These are phyloP conservation scores for Spea multiplicata DNA, from an alignment of 2,113 vertebrate species.

Conservation along the genomic window DNA sequence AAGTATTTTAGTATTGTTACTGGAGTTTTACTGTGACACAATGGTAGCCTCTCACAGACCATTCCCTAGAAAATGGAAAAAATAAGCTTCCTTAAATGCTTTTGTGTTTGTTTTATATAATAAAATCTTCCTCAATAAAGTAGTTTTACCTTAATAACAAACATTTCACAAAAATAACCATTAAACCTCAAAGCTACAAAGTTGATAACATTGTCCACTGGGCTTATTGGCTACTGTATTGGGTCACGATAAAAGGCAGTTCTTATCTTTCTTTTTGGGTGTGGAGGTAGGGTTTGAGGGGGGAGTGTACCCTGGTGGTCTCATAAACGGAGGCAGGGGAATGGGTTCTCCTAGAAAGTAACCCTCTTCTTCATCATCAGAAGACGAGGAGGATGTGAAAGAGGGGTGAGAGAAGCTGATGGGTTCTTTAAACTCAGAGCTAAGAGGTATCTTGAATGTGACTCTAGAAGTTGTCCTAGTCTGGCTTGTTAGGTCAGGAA, in stretches of 20 bases:
- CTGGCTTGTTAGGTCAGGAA: conserved; percentile 35
- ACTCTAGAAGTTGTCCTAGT: conserved; percentile 31
- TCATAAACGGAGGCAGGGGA: conserved; percentile 75
- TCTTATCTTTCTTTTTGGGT: conserved; percentile 70
- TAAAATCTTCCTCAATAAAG: too few relatives aligned
- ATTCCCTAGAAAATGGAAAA: too few relatives aligned
- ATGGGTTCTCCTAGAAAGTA: conserved; percentile 85
- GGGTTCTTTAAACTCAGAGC: conserved; percentile 49
- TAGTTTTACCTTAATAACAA: too few relatives aligned
- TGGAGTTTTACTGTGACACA: too few relatives aligned
- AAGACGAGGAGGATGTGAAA: conserved; percentile 80
- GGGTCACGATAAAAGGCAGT: conserved; percentile 75
- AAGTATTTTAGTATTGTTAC: too few relatives aligned
- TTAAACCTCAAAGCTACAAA: too few relatives aligned
- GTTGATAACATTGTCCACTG: too few relatives aligned
- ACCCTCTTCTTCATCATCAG: conserved; percentile 83
- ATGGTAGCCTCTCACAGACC: too few relatives aligned
- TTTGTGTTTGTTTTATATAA: too few relatives aligned
- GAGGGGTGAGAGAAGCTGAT: conserved; percentile 53
- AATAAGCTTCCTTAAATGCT: too few relatives aligned
- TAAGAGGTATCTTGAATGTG: conserved; percentile 35
- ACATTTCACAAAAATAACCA: too few relatives aligned
- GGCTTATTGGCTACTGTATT: too few relatives aligned
- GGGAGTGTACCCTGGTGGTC: conserved; percentile 15
- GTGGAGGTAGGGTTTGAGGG: background rate